Base-by-base conservation (phyloP, 1,140 invertebrate species). In the Temnothorax nylanderi region DNA sequence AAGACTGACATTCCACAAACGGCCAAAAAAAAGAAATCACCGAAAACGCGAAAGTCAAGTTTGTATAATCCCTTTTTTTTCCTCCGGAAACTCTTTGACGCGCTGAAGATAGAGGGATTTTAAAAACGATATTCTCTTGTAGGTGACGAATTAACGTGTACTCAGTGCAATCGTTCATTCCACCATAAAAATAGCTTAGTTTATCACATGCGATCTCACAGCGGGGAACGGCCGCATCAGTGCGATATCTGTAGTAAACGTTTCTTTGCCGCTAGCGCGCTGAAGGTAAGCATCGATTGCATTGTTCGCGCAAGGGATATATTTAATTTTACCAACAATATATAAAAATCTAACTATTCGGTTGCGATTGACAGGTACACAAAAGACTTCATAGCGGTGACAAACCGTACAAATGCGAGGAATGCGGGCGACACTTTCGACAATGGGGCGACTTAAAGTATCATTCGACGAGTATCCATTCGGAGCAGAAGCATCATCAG, bases 371-470 rank as follows among this genome's bases (percentile, higher is more conserved):
- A 49, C 85, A 97, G 96, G 96, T 97, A 0, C 97, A 98, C 89
- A 96, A 96, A 89, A 96, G 97, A 21, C 95, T 97, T 21, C 97
- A 98, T 94, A 97, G 96, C 60, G 98, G 97, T 21, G 97, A 97
- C 54, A 97, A 97, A 87, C 98, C 98, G 0, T 98, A 97, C 93
- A 97, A 97, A 92, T 98, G 98, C 92, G 96, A 97, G 16, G 96
- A 96, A 72, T 98, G 98, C 93, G 97, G 97, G 2, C 96, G 97
- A 18, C 96, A 97, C 91, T 98, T 98, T 92, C 96, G 98, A 0
- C 98, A 98, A 93, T 98, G 98, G 97, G 98, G 98, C 75, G 98
- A 99, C 93, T 95, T 99, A 26, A 98, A 98, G 88, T 98, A 99
- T 90, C 98, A 99, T 94, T 97, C 97, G 86, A 98, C 97, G 1